These are phyloP conservation scores for Caenorhabditis sulstoni DNA, from an alignment of 2,888 invertebrate genomes.

Conservation along the genomic window DNA sequence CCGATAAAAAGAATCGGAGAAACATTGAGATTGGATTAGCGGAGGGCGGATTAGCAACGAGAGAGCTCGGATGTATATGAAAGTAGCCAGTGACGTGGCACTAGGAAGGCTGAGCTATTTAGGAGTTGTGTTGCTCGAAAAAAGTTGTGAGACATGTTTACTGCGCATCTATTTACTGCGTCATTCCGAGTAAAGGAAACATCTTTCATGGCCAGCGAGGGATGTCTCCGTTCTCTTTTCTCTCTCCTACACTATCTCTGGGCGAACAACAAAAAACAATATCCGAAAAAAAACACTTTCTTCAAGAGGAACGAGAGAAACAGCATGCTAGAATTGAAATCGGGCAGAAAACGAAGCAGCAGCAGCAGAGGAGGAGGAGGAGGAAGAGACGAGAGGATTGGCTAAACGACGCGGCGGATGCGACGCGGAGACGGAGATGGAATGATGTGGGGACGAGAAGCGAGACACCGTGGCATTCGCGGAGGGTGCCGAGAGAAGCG, in stretches of 20 bases:
- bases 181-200: constrained; percentile 43
- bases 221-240: constrained; percentile 1
- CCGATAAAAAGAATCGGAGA: constrained; percentile 33
- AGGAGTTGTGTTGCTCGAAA: background rate
- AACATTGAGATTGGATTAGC: constrained; percentile 37
- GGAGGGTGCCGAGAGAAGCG: constrained; percentile 20
- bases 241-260: background rate
- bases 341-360: constrained; percentile 33
- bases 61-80: background rate
- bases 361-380: constrained; percentile 20
- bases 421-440: constrained; percentile 52
- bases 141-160: background rate
- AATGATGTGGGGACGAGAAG: constrained; percentile 39
- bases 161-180: constrained; percentile 6
- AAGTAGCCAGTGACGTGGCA: constrained; percentile 14
- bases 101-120: background rate
- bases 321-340: constrained; percentile 41
- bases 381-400: constrained; percentile 38
- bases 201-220: constrained; percentile 31
- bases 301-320: constrained; percentile 9
- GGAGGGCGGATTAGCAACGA: constrained; percentile 24
- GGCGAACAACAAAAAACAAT: constrained; percentile 48
- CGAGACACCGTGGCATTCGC: constrained; percentile 26
- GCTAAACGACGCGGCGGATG: constrained; percentile 57
- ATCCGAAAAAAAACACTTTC: constrained; percentile 10